Evolutionary conservation across 2,888 invertebrate genomes (phyloP), one percentile per base, ranked within the genome.

Genomic region (Plagodis dolabraria): DNA sequence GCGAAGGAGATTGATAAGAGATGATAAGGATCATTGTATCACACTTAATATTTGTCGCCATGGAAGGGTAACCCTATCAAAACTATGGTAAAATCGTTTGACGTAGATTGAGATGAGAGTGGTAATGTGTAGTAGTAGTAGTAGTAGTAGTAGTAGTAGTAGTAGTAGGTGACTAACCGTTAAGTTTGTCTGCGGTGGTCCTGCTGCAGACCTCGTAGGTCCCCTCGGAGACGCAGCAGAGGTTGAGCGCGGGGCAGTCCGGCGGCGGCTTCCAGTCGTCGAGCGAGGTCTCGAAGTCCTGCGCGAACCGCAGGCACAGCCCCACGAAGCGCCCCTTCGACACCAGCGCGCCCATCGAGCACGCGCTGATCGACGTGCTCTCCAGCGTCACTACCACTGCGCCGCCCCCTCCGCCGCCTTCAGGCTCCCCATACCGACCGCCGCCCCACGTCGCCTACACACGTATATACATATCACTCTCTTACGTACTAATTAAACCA

Each of bases 181-280:
- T 94, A 59, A 96, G 96, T 81, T 97, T 97, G 40, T 97, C 96
- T 7, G 98, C 97, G 53, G 97, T 96, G 0, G 99, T 99, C 62
- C 98, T 93, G 67, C 98, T 98, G 90, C 98, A 98, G 5, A 99
- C 98, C 92, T 99, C 99, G 80, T 99, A 99, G 0, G 99, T 99
- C 11, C 99, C 99, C 86, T 99, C 98, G 8, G 99, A 99, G n/a
- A 99, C 99, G 55, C 98, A 97, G 89, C 99, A 99, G 46, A 98
- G 94, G 84, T 98, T 98, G 97, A 96, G 57, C 96, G 96, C 60
- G 94, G 94, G 76, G 38, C 97, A 97, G 53, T 94, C 95, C 81
- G 95, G 94, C 76, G 97, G 96, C 0, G 99, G 99, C 85, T 98
- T 98, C 99, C 99, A 99, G 85, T 99, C 99, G 82, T 99, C 99